Base-by-base conservation (phyloP, 2,113 vertebrate species). In the Serilophus lunatus region DNA sequence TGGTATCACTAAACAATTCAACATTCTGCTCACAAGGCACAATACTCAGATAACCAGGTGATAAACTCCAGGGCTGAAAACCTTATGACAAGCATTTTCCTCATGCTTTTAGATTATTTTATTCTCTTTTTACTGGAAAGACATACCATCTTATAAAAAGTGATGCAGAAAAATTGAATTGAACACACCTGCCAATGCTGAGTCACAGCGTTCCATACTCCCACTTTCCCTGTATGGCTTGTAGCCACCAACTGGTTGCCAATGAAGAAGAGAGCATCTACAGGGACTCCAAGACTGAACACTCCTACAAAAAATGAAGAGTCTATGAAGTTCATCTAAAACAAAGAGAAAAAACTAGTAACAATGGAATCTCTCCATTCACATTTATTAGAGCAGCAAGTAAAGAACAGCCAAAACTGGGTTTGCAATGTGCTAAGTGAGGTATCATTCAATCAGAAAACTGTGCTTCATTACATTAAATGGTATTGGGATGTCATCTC, bases 201-300 rank as follows among this genome's bases (percentile, higher is more conserved):
- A 47, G 99, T 99, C 96, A 99, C 99, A 7, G 99, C 99, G 1
- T 99, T 99, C 99, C 99, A 99, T 69, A 99, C 99, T 35, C 99
- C 99, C 20, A 99, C 99, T 89, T 99, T 99, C 87, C 99, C 99
- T 6, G 99, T 99, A 40, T 99, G 99, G 93, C 99, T 99, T 4
- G 99, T 99, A 83, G 99, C 99, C 56, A 99, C 99, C 97, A 99
- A 50, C 98, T 99, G 99, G 98, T 98, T 99, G 33, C 99, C 99
- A 36, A 99, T 99, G 84, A 99, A 99, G 98, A 99, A 99, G 74
- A 99, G 98, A 33, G 99, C 98, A 76, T 99, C 99, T 10, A 99
- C 99, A n/a, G 99, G 99, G 60, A 99, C 99, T 4, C 99, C 99
- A 12, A 99, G 99, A 92, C 98, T 99, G 97, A 99, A 99, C 18